Percentiles rank a stretch among this genome's conserved stretches.
phyloP scores from a whole-genome alignment of 2,113 vertebrate genomes.

The Zosterops borbonicus region DNA sequence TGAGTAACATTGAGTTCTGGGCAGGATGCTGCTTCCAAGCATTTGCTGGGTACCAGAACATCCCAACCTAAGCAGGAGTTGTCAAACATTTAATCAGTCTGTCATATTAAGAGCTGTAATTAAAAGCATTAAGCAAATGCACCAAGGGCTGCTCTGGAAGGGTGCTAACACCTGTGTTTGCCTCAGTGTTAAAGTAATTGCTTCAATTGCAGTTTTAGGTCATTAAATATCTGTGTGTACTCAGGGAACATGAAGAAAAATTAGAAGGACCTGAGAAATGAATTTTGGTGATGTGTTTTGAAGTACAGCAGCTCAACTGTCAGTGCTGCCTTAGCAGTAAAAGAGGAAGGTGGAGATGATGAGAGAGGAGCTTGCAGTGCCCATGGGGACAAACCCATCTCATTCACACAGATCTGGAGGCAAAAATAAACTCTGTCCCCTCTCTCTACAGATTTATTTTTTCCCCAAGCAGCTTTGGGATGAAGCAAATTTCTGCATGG shows the following conservation, averaged over 20 bases:
- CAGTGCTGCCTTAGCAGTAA: neutral
- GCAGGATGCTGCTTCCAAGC: neutral
- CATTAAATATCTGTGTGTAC: neutral
- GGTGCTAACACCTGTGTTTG: neutral
- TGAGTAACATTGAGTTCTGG: neutral
- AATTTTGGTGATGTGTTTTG: neutral
- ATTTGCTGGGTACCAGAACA: neutral
- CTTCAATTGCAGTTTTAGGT: neutral
- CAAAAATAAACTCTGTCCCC: neutral
- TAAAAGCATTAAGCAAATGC: conserved; percentile 8
- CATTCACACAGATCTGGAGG: neutral
- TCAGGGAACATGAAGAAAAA: neutral
- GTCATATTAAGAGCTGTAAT: conserved; percentile 12
- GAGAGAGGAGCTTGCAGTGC: neutral
- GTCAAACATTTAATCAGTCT: neutral
- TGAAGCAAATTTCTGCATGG: neutral
- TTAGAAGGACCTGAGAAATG: neutral
- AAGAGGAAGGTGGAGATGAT: neutral
- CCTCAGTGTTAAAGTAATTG: neutral
- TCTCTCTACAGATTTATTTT: neutral
- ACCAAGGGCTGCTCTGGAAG: neutral
- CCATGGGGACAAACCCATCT: accelerated
- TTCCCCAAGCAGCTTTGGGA: neutral
- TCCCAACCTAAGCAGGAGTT: neutral
- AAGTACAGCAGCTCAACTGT: neutral